Evolutionary conservation across 2,797 vertebrate species (phyloP).

Genomic region (Myripristis murdjan): DNA sequence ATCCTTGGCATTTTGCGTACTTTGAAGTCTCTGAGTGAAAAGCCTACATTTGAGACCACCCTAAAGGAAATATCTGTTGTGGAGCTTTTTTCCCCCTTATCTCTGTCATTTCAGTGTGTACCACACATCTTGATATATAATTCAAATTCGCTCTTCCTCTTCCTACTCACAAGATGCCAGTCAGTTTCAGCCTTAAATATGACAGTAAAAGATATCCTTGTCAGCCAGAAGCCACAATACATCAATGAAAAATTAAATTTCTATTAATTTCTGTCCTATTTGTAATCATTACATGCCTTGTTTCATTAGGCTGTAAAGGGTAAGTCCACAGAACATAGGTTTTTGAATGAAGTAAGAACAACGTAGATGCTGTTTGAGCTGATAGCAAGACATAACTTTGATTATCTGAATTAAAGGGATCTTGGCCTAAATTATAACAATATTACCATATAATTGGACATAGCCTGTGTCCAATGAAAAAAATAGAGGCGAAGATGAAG

Average conservation of each 20-base stretch:
- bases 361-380: not conserved
- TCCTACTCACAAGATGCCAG: not conserved
- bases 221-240: not conserved
- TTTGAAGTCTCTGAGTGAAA: conserved; percentile 44
- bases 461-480: not conserved
- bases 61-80: not conserved
- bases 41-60: not conserved
- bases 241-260: not conserved
- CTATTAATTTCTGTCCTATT: not conserved
- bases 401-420: conserved; percentile 12
- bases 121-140: not conserved
- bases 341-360: no score
- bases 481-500: no score
- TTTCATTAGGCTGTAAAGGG: not conserved
- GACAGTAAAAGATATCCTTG: not conserved
- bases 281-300: not conserved
- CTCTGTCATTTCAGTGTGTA: not conserved
- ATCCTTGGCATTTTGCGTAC: conserved; percentile 27
- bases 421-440: not conserved
- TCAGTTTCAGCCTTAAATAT: not conserved
- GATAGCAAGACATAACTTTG: not conserved
- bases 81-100: not conserved
- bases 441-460: not conserved
- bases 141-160: not conserved
- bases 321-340: not conserved